Evolutionary conservation across 64 coral and sea anemone genomes (phyloP), one percentile per base, ranked within the genome.

Genomic region (Pocillopora damicornis): DNA sequence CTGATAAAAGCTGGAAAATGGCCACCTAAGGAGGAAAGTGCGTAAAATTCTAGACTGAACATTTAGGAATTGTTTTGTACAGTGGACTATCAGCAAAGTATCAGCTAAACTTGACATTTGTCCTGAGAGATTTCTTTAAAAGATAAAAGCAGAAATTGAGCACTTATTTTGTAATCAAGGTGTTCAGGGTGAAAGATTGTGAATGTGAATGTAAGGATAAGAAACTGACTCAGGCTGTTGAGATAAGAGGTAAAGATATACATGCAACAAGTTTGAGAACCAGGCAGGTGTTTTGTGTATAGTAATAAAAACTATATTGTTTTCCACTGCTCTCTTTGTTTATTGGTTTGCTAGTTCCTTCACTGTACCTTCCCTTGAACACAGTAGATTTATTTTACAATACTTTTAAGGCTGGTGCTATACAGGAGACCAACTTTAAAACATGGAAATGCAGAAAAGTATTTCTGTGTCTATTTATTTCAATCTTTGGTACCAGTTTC

Each of bases 1-100:
- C 78, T 90, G 1, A 73, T 77, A 5, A 93, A 92, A 56, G 91
- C 90, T 57, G 94, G 94, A 35, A 96, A 93, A 38, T 96, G 94
- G 94, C 94, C 94, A 15, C 90, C 90, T 1, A 92, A 92, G 57
- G 23, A 76, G 59, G 60, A 79, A 61, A 42, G 61, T 73, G 75
- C 59, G 67, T 16, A 66, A 22, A 76, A 60, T 18, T 35, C 38
- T 62, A 64, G 58, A 36, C 17, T 51, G 42, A 51, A 51, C 2
- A 51, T 51, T 51, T 51, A 71, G 67, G 1, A 17, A 20, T 51
- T 45, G 14, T 37, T 45, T 83, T 20, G 35, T 68, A 9, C 60
- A 65, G 22, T 51, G 11, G 30, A 58, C 15, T 77, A n/a, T 26
- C 34, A 16, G n/a, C 9, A 4, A 36, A 5, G 26, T 18, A 81